Evolutionary conservation across 1,140 invertebrate species (phyloP).

Genomic region (Conus ventricosus): DNA sequence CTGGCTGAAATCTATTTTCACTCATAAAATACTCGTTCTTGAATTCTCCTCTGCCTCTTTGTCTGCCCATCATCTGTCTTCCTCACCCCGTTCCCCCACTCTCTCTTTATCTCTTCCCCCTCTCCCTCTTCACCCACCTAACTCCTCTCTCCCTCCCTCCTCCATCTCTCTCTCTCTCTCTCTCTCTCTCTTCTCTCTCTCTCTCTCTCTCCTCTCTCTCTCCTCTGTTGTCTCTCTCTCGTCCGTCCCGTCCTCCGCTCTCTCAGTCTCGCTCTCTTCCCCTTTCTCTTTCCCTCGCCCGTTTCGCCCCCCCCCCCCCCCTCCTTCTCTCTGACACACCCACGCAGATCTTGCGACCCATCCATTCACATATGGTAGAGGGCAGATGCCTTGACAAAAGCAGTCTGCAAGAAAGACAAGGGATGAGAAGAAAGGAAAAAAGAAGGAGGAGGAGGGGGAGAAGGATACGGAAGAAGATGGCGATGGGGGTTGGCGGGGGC

Average conservation of each 20-base stretch:
- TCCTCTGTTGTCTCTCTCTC: not conserved
- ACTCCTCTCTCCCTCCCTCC: not conserved
- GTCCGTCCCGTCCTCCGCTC: not conserved
- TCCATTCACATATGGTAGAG: no score
- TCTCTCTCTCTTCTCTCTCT: not conserved
- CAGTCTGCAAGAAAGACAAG: not conserved
- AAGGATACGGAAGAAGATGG: not conserved
- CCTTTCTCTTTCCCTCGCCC: not conserved
- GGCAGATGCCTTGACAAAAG: no score
- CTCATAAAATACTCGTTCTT: no score
- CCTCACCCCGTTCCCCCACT: no score
- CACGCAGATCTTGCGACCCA: no score
- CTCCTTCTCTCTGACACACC: not conserved
- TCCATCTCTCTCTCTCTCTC: not conserved
- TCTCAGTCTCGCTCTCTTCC: not conserved
- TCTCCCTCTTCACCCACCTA: not conserved
- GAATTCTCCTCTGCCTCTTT: no score
- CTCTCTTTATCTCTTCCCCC: not conserved
- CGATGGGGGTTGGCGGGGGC: not conserved
- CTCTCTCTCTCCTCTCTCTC: not conserved
- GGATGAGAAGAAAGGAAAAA: not conserved
- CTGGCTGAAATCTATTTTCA: no score
- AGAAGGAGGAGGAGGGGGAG: not conserved
- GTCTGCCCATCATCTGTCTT: no score
- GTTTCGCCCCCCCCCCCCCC: not conserved